These are phyloP conservation scores for Menidia menidia DNA, from an alignment of 2,797 vertebrate genomes.

Conservation along the genomic window DNA sequence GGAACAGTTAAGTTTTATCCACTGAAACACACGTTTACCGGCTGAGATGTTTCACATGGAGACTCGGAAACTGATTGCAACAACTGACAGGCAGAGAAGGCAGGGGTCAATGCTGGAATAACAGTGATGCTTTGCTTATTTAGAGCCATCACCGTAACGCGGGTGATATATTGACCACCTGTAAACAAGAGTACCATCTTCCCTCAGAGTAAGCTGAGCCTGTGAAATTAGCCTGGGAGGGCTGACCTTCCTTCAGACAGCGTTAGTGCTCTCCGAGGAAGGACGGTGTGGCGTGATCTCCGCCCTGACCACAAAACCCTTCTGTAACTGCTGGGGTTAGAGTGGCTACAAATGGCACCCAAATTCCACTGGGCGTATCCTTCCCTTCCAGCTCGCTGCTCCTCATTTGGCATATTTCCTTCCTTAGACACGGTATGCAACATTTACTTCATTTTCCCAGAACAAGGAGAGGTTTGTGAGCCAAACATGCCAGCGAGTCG, in stretches of 20 bases:
- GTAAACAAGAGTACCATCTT: no score
- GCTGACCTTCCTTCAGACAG: conserved; percentile 6
- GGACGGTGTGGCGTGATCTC: conserved; percentile 52
- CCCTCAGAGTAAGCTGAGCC: no score
- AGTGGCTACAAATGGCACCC: conserved; percentile 64
- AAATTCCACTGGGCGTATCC: conserved; percentile 66
- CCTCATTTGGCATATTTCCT: conserved; percentile 29
- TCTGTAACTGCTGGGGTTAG: conserved; percentile 51
- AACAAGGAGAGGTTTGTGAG: conserved; percentile 42
- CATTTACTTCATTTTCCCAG: conserved; percentile 18
- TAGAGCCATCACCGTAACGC: no score
- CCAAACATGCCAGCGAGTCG: conserved; percentile 36
- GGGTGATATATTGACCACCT: no score
- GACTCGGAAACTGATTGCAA: no score
- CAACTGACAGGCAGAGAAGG: no score
- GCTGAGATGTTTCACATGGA: no score
- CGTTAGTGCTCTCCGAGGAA: conserved; percentile 31
- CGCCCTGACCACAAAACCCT: conserved; percentile 67
- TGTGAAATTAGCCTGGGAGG: no score
- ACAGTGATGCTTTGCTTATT: no score
- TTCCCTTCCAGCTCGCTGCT: conserved; percentile 42
- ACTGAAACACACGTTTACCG: no score
- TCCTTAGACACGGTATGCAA: conserved; percentile 1
- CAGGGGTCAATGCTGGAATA: no score
- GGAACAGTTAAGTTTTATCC: no score